Conservation (phyloP, 2,797 vertebrate genomes). For the Crax fasciolata region DNA sequence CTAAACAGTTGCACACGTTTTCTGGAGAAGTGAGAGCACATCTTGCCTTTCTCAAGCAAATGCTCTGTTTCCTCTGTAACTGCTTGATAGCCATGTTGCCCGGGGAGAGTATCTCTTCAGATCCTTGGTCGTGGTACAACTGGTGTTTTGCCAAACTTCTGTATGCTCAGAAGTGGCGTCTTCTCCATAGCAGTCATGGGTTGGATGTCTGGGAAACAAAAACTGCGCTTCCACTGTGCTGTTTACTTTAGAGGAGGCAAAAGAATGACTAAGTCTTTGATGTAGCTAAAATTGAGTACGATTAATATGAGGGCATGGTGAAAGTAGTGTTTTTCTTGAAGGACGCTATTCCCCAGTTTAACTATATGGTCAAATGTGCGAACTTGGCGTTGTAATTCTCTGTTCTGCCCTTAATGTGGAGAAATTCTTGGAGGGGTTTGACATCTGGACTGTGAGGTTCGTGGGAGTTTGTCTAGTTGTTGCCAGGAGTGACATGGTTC, state of each 20-base stretch:
- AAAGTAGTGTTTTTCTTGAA: not conserved
- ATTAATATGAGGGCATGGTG: not conserved
- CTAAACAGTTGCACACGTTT: fast-evolving
- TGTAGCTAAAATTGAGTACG: not conserved
- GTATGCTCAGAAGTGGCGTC: not conserved
- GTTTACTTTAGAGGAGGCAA: not conserved
- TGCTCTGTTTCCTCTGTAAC: not conserved
- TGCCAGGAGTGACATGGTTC: not conserved
- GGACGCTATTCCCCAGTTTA: not conserved
- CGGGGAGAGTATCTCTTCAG: not conserved
- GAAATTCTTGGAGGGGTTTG: not conserved
- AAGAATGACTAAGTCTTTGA: not conserved
- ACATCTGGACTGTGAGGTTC: not conserved
- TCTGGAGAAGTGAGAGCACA: not conserved
- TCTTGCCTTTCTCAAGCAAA: not conserved
- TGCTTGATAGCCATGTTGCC: not conserved
- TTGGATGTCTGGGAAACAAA: not conserved
- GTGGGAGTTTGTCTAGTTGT: not conserved
- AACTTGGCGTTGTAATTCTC: not conserved
- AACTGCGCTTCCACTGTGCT: not conserved
- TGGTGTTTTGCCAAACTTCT: not conserved
- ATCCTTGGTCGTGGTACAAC: not conserved
- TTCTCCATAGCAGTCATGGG: not conserved
- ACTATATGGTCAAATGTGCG: not conserved
- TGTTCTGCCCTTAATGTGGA: not conserved